Conservation (phyloP, 2,888 invertebrate species). For the Cheilosia variabilis region DNA sequence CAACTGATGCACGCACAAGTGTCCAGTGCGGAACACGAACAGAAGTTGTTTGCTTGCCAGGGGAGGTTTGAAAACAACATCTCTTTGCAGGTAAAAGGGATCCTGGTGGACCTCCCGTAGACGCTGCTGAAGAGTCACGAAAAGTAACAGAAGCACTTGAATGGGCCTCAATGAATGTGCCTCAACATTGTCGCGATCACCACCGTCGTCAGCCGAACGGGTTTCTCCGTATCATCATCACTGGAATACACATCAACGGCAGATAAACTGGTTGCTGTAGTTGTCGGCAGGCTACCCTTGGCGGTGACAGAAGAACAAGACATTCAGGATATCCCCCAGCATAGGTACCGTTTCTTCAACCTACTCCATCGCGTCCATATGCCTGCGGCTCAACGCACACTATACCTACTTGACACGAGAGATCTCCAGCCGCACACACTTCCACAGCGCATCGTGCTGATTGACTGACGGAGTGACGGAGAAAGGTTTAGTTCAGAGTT, state of each 20-base stretch:
- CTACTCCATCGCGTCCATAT: constrained; percentile 37
- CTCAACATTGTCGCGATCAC: constrained; percentile 32
- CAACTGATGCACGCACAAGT: constrained; percentile 48
- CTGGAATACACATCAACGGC: constrained; percentile 44
- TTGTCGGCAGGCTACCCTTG: constrained; percentile 51
- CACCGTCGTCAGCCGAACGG: constrained; percentile 24
- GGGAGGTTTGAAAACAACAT: constrained; percentile 14
- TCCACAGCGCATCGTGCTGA: constrained; percentile 30
- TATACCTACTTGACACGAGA: constrained; percentile 12
- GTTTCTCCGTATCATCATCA: constrained; percentile 33
- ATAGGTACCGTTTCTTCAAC: constrained; percentile 65
- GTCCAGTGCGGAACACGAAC: constrained; percentile 20
- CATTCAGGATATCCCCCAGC: constrained; percentile 62
- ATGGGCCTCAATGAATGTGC: constrained; percentile 37
- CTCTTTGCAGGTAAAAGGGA: constrained; percentile 15
- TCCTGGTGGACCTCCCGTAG: constrained; percentile 44
- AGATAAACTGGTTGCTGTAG: constrained; percentile 52
- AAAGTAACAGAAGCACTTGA: constrained; percentile 35
- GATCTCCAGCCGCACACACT: constrained; percentile 20
- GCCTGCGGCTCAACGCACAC: constrained; percentile 18
- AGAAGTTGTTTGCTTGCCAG: constrained; percentile 10
- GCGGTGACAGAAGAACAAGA: constrained; percentile 11
- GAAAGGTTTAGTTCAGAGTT: constrained; percentile 74
- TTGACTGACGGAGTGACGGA: constrained; percentile 49
- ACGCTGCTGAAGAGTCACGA: constrained; percentile 36